phyloP scores from a whole-genome alignment of 2,888 invertebrate genomes.

The Tromatobia lineatoria region DNA sequence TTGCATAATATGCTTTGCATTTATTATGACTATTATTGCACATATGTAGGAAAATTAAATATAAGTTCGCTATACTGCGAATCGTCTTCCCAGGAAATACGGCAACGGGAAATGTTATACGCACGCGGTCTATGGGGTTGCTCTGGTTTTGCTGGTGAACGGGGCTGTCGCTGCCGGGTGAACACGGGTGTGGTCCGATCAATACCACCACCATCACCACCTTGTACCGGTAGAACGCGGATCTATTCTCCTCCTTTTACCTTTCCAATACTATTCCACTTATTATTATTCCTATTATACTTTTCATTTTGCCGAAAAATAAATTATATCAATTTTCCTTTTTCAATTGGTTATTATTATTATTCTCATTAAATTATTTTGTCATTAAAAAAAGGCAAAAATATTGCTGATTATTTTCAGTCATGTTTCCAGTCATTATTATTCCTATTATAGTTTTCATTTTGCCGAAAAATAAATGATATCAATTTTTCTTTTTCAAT shows the following conservation, averaged over 20 bases:
- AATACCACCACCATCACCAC: constrained; percentile 83
- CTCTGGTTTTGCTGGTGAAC: constrained; percentile 38
- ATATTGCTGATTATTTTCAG: too few species aligned
- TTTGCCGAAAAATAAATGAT: too few species aligned
- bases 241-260: constrained; percentile 28
- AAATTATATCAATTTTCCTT: too few species aligned
- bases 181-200: constrained; percentile 84
- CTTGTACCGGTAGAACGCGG: constrained; percentile 65
- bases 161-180: constrained; percentile 71
- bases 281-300: neutral
- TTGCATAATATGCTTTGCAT: too few species aligned
- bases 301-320: too few species aligned
- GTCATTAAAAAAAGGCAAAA: too few species aligned
- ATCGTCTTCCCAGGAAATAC: neutral
- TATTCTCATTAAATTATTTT: too few species aligned
- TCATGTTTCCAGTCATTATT: neutral
- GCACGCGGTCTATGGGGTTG: constrained; percentile 64
- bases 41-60: neutral
- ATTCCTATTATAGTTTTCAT: neutral
- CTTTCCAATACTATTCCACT: constrained; percentile 9
- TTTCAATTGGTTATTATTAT: too few species aligned
- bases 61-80: neutral
- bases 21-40: neutral
- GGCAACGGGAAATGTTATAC: neutral
- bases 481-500: too few species aligned